Conservation (phyloP, 2,797 vertebrate genomes). For the Threskiornis aethiopicus region DNA sequence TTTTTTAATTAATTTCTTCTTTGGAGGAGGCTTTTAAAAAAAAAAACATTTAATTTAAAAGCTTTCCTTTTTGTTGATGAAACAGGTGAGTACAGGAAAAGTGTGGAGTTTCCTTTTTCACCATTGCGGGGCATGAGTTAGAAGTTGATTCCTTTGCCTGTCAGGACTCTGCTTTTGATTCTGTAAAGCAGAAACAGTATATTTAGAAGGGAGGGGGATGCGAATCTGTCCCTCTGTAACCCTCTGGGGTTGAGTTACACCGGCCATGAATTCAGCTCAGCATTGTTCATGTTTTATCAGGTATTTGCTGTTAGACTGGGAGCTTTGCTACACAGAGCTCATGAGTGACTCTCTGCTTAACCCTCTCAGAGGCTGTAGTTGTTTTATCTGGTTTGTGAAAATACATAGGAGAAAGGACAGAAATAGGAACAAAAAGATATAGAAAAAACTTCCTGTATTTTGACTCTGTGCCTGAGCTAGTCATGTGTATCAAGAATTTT, state of each 20-base stretch:
- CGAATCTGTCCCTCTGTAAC: neutral
- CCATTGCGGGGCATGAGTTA: neutral
- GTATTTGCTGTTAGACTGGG: neutral
- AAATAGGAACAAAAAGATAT: neutral
- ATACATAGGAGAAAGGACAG: neutral
- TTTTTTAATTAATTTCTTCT: neutral
- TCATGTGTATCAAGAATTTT: neutral
- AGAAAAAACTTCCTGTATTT: neutral
- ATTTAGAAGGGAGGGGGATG: neutral
- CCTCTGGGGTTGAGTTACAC: constrained; percentile 14
- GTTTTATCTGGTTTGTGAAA: neutral
- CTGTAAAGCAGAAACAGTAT: neutral
- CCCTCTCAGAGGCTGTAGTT: neutral
- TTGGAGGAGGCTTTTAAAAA: neutral
- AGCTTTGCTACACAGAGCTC: constrained; percentile 6
- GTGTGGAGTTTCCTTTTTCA: constrained; percentile 19
- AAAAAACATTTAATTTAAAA: neutral
- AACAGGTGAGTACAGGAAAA: neutral
- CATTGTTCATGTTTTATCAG: neutral
- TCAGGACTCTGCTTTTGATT: neutral
- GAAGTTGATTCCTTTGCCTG: constrained; percentile 37
- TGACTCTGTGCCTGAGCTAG: neutral
- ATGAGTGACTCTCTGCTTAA: constrained; percentile 11
- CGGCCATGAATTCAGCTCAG: neutral
- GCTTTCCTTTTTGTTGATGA: neutral